Base-by-base conservation (phyloP, 2,888 invertebrate species). In the Cephus rjabovi region DNA sequence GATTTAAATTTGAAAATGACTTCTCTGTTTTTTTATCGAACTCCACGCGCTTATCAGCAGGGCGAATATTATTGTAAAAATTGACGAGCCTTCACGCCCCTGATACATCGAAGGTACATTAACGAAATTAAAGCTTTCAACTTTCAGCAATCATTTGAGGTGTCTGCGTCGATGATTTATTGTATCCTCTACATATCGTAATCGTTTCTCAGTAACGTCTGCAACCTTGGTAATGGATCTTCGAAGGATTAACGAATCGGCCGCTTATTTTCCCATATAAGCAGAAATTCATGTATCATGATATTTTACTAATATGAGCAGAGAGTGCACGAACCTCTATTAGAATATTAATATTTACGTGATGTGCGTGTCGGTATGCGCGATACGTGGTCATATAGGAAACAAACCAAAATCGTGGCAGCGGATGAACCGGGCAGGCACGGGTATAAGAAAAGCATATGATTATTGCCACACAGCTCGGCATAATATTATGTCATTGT, bases 401-500 rank as follows among this genome's bases (percentile, higher is more conserved):
- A 56, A 56, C 56, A 34, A 71, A 34, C 34, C 71, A 9, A 71
- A 71, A 71, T 34, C 71, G 71, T 71, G 34, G 71, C 71, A 31
- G 15, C 12, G 71, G 33, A 34, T 34, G 34, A 34, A 71, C 71
- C 34, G 23, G 33, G 71, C 34, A 71, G 9, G 9, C 71, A 71
- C 12, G 71, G 31, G 71, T 34, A 71, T 4, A 76, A 81, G 76
- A 76, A 79, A 81, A 81, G 81, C 80, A 80, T 86, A 81, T 86
- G 83, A 87, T 86, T 87, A 87, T 83, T 84, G 82, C 83, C 76
- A 83, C 82, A 78, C 82, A 77, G 79, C 75, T 77, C 80, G 75
- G 84, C 83, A 83, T 87, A 87, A 87, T 86, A 86, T 87, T 87
- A 86, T 87, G 88, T 88, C 87, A 87, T 86, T 86, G 87, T 83